Base-by-base conservation (phyloP, 2,797 vertebrate species). In the Acanthornis magna region DNA sequence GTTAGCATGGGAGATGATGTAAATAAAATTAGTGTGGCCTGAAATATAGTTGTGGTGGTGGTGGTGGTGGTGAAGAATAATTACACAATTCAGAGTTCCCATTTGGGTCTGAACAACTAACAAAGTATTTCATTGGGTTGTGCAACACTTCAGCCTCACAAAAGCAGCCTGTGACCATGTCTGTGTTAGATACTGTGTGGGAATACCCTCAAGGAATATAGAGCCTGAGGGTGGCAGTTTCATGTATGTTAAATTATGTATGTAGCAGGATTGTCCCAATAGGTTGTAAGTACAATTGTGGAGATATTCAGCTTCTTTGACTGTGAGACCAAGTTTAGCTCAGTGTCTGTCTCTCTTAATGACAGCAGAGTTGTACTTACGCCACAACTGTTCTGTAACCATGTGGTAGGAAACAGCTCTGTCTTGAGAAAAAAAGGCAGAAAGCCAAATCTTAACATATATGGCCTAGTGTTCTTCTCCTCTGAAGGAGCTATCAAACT, bases 341-440 rank as follows among this genome's bases (percentile, higher is more conserved):
- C 0, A 0, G 45, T 54, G 27, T 45, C 18, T 53, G 7, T 47
- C 45, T 72, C 47, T 25, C 23, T 48, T 36, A 68, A 38, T 3
- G 7, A 36, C 36, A 80, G 8, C 23, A 66, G 43, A 71, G 43
- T 5, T 66, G 32, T 34, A 34, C 40, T 76, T 54, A 13, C 0
- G 4, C 27, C 65, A 51, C 67, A 85, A 15, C 47, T 8, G 1
- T 50, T 32, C 25, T 45, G 3, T 62, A 54, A 66, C 21, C 15
- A 2, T 20, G 6, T 43, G 30, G 13, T 70, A 55, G 61, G 40
- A 62, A 77, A 74, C 12, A 40, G 17, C 11, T 21, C 11, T 57
- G 17, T 58, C 32, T 50, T 45, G 25, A 76, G 40, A 18, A 65
- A 53, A 86, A 65, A 55, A 55, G 29, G 5, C 30, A 60, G n/a